A percentile compares a stretch with the other conserved stretches of the same genome.
These are phyloP conservation scores for Drosophila seclusa DNA, from an alignment of 2,888 invertebrate genomes.

Conservation along the genomic window DNA sequence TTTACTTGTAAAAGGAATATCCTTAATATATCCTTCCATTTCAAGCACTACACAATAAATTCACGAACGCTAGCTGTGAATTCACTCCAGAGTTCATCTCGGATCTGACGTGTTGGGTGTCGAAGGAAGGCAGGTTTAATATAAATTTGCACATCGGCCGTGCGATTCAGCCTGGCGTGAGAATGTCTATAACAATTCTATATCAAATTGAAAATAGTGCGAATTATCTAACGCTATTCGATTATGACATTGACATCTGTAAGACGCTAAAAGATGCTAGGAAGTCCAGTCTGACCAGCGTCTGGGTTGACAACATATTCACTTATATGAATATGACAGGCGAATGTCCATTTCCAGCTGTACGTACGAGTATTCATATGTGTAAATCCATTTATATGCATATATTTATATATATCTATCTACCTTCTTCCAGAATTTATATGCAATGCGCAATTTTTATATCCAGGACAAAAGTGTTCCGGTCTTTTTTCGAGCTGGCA, in stretches of 20 bases:
- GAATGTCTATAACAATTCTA: slow-evolving; percentile 45
- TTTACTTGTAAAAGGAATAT: not conserved
- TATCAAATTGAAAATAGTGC: slow-evolving; percentile 27
- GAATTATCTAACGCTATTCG: slow-evolving; percentile 50
- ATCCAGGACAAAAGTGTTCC: slow-evolving; percentile 60
- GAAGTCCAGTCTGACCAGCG: slow-evolving; percentile 26
- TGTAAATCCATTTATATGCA: not conserved
- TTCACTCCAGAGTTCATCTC: slow-evolving; percentile 29
- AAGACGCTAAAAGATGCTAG: slow-evolving; percentile 33
- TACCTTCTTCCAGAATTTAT: slow-evolving; percentile 37
- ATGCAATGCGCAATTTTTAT: slow-evolving; percentile 48
- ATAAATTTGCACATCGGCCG: slow-evolving; percentile 37
- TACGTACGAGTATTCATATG: slow-evolving; percentile 32
- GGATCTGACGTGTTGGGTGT: slow-evolving; percentile 39
- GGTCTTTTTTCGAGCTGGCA: slow-evolving; percentile 47
- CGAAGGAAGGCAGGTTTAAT: slow-evolving; percentile 22
- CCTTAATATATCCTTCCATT: not conserved
- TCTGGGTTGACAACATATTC: slow-evolving; percentile 56
- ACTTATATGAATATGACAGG: slow-evolving; percentile 50
- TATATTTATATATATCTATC: not conserved
- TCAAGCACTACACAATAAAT: slow-evolving; percentile 13
- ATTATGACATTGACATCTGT: slow-evolving; percentile 62
- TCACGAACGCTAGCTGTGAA: slow-evolving; percentile 45
- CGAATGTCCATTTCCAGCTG: slow-evolving; percentile 57
- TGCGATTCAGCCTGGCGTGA: slow-evolving; percentile 19